Evolutionary conservation across 2,888 invertebrate species (phyloP).

Genomic region (Parnassius glacialis): DNA sequence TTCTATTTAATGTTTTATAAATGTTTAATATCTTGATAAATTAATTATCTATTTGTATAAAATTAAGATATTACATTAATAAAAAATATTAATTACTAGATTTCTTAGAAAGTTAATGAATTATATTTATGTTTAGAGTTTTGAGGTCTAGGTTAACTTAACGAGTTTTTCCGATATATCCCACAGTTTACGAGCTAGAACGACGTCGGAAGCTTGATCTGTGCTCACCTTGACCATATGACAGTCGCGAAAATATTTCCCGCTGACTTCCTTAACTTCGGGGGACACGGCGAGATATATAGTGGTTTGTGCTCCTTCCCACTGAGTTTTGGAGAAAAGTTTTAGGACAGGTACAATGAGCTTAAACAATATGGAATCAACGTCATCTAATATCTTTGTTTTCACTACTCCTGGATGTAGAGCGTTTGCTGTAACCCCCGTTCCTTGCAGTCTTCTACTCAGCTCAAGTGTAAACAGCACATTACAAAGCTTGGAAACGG

Average conservation of each 20-base stretch:
- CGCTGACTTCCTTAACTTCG: conserved; percentile 78
- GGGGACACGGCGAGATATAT: conserved; percentile 79
- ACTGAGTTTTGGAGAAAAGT: conserved; percentile 44
- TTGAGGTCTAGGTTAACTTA: conserved; percentile 31
- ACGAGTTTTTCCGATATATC: conserved; percentile 77
- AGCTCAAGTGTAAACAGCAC: conserved; percentile 87
- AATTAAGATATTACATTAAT: too few species aligned
- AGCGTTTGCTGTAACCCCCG: conserved; percentile 87
- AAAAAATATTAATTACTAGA: too few species aligned
- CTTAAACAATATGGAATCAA: conserved; percentile 32
- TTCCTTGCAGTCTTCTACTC: conserved; percentile 83
- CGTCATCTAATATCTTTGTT: conserved; percentile 81
- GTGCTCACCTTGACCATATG: conserved; percentile 54
- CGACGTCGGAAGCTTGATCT: conserved; percentile 66
- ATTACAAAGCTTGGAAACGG: conserved; percentile 87
- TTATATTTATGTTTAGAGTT: too few species aligned
- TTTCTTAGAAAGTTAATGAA: too few species aligned
- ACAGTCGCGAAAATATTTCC: conserved; percentile 83
- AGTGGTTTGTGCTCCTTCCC: conserved; percentile 74
- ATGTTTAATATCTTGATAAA: too few species aligned
- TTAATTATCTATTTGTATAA: too few species aligned
- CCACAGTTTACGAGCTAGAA: conserved; percentile 83
- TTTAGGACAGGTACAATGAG: conserved; percentile 59
- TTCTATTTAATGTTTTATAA: too few species aligned
- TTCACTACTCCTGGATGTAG: conserved; percentile 91